Evolutionary conservation across 2,797 vertebrate genomes (phyloP), one percentile per base, ranked within the genome.

Genomic region (Rhodeus uyekii): DNA sequence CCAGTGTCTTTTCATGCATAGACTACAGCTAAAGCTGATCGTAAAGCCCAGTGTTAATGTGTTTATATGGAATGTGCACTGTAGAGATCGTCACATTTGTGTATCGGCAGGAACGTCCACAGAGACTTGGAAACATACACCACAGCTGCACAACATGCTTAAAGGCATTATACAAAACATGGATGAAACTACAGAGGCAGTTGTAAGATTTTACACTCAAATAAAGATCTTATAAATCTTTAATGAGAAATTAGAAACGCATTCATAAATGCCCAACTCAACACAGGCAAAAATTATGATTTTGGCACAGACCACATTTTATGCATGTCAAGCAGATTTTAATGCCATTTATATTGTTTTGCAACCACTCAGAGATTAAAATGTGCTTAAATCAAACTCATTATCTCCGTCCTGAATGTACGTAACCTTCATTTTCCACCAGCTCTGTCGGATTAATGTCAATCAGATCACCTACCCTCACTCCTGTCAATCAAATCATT

Each of bases 401-500:
- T 69, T 65, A 83, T 58, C 36, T 38, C 67, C 13, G 24, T 50
- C 76, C 36, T 80, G 58, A 81, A 69, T 73, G 61, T 64, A 69
- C 27, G 24, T 84, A 86, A 83, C 53, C 74, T 78, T 76, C 50
- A 42, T 81, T 80, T 46, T 68, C 82, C 78, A 61, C 84, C 78
- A 83, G 89, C 88, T 83, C 89, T 77, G 87, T 88, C 84, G 88
- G 93, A 94, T 93, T 93, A 93, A 87, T 72, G 83, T 88, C 87
- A 82, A 55, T 53, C 60, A 87, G 78, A 65, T 74, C 53, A 61
- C 85, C 90, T 93, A 90, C 90, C 82, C 87, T 90, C 89, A 89
- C 90, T 83, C 87, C 88, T 92, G 88, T 88, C 90, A 91, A 91
- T 92, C 91, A 93, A 90, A 92, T 93, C 90, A 92, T 93, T 90